These are phyloP conservation scores for Halcyon malimbica DNA, from an alignment of 2,113 vertebrate species.

Conservation along the genomic window DNA sequence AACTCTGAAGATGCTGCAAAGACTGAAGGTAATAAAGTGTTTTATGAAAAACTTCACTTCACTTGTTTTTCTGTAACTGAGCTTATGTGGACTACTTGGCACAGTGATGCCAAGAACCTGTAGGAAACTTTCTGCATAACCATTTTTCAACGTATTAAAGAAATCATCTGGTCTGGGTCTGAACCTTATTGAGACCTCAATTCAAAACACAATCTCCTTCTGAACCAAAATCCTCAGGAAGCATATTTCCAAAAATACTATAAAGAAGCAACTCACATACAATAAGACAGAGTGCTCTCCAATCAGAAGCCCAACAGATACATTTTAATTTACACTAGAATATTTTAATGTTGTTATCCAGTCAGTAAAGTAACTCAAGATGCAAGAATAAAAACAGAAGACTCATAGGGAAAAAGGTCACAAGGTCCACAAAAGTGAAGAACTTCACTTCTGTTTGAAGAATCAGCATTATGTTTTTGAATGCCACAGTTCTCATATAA, in stretches of 20 bases:
- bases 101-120: slow-evolving; percentile 56
- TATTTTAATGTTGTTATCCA: slow-evolving; percentile 59
- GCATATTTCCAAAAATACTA: background rate
- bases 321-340: slow-evolving; percentile 57
- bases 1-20: slow-evolving; percentile 64
- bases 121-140: slow-evolving; percentile 45
- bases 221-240: slow-evolving; percentile 23
- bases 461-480: slow-evolving; percentile 55
- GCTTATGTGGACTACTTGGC: slow-evolving; percentile 60
- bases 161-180: background rate
- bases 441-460: slow-evolving; percentile 44
- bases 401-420: slow-evolving; percentile 36
- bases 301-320: slow-evolving; percentile 14
- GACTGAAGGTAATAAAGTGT: slow-evolving; percentile 70
- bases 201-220: slow-evolving; percentile 6
- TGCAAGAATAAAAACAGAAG: slow-evolving; percentile 40
- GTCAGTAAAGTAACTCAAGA: slow-evolving; percentile 58
- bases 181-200: slow-evolving; percentile 4
- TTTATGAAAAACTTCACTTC: slow-evolving; percentile 75
- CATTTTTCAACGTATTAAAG: slow-evolving; percentile 27
- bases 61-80: slow-evolving; percentile 59
- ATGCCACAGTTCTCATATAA: slow-evolving; percentile 40
- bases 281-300: slow-evolving; percentile 6
- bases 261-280: slow-evolving; percentile 4
- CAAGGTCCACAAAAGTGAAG: slow-evolving; percentile 53